Conservation (phyloP, 2,797 vertebrate genomes). For the Phyllotis vaccarum region DNA sequence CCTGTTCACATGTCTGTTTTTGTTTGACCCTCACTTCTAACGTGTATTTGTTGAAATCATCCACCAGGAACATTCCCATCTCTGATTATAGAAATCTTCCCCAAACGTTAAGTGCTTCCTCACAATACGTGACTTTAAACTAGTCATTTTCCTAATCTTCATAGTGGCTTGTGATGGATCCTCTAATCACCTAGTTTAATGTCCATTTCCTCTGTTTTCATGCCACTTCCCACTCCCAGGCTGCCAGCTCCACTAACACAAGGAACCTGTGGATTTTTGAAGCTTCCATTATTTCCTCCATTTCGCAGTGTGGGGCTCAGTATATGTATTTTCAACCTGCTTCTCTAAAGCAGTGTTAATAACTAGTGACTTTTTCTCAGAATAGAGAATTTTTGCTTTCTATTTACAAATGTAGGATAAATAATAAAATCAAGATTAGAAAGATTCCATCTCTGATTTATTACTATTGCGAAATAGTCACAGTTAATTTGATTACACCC, state of each 20-base stretch:
- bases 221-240: not conserved
- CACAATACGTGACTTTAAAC: not conserved
- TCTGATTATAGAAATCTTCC: not conserved
- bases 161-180: not conserved
- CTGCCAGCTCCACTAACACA: not conserved
- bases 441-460: constrained; percentile 60
- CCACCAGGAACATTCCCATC: not conserved
- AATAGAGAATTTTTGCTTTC: constrained; percentile 56
- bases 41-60: not conserved
- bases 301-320: not conserved
- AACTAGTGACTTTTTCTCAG: constrained; percentile 25
- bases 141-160: not conserved
- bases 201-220: not conserved
- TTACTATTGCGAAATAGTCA: constrained; percentile 69
- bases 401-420: constrained; percentile 63
- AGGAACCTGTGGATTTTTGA: not conserved
- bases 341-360: constrained; percentile 48
- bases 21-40: not conserved
- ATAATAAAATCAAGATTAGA: constrained; percentile 69
- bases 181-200: not conserved
- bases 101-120: not conserved
- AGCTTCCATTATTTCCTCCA: not conserved
- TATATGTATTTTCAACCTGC: not conserved
- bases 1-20: not conserved
- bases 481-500: constrained; percentile 71